Percentiles rank a stretch among this genome's conserved stretches.
These are phyloP conservation scores for Microplitis mediator DNA, from an alignment of 1,140 invertebrate genomes.

Conservation along the genomic window DNA sequence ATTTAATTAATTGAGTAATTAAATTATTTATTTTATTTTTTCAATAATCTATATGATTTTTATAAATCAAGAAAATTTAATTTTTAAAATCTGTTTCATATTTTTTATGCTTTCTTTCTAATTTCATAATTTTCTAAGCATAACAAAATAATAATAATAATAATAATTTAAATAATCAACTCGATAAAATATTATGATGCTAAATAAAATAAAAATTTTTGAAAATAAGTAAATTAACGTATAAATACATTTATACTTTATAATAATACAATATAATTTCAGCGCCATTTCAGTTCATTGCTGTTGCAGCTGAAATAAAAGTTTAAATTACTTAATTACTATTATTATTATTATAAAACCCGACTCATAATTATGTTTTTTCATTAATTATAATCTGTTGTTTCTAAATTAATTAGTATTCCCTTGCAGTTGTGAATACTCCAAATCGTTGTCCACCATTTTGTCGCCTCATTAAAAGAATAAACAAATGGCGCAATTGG, in stretches of 20 bases:
- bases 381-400: background rate
- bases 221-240: background rate
- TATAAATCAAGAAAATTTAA: background rate
- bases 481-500: conserved; percentile 52
- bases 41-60: background rate
- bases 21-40: too few species aligned
- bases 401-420: too few species aligned
- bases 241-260: conserved; percentile 5
- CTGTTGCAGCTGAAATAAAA: background rate
- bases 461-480: conserved; percentile 48
- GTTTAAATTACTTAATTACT: background rate
- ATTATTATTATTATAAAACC: background rate
- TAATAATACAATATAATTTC: conserved; percentile 10
- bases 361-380: background rate
- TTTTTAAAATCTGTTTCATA: too few species aligned
- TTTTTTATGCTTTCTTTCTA: too few species aligned
- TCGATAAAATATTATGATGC: too few species aligned
- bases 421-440: conserved; percentile 3
- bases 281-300: conserved; percentile 21
- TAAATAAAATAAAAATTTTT: background rate
- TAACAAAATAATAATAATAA: background rate
- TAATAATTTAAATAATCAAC: too few species aligned
- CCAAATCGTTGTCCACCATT: conserved; percentile 40
- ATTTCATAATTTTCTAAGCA: too few species aligned
- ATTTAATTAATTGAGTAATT: too few species aligned